A percentile compares a stretch with the other conserved stretches of the same genome.
phyloP scores from a whole-genome alignment of 2,888 invertebrate genomes.

The Allophyes oxyacanthae region DNA sequence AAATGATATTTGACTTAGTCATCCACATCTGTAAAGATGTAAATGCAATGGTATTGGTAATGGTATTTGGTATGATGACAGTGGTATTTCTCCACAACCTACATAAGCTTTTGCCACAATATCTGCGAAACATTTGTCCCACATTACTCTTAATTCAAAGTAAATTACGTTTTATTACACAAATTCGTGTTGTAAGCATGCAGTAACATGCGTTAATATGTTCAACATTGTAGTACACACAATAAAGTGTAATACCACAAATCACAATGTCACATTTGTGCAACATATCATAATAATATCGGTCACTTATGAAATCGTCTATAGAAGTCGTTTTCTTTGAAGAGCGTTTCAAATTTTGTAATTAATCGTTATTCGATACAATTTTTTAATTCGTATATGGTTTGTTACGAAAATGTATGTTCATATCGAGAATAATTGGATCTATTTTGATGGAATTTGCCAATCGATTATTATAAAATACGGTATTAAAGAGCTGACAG shows the following conservation, averaged over 20 bases:
- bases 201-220: conserved; percentile 5
- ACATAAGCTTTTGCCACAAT: conserved; percentile 13
- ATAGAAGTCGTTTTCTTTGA: conserved; percentile 1
- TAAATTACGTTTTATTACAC: conserved; percentile 18
- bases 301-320: conserved; percentile 11
- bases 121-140: conserved; percentile 17
- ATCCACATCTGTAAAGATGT: too few relatives aligned
- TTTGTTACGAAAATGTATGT: conserved; percentile 1
- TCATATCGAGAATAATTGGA: conserved; percentile 1
- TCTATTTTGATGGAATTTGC: too few relatives aligned
- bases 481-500: too few relatives aligned
- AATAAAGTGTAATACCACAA: conserved; percentile 4
- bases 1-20: too few relatives aligned
- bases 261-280: conserved; percentile 15
- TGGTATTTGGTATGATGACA: too few relatives aligned
- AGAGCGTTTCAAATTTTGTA: conserved; percentile 7
- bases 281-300: conserved; percentile 14
- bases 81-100: conserved; percentile 12
- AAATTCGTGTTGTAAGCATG: conserved; percentile 20
- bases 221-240: neutral
- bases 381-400: neutral
- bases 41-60: too few relatives aligned
- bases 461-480: too few relatives aligned
- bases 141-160: conserved; percentile 7
- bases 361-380: conserved; percentile 5